phyloP scores from a whole-genome alignment of 2,888 invertebrate genomes.

The Parnassius orleans region DNA sequence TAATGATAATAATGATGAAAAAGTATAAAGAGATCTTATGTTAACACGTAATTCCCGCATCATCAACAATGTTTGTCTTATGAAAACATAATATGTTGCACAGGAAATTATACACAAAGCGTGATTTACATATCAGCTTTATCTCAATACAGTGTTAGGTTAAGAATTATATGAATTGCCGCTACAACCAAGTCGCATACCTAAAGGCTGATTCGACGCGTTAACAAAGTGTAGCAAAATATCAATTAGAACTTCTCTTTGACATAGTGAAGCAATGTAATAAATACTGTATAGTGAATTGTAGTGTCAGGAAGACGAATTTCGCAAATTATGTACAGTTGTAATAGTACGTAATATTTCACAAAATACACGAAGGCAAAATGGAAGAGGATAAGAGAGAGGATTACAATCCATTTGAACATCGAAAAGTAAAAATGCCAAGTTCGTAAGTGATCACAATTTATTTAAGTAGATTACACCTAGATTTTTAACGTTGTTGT shows the following conservation, averaged over 20 bases:
- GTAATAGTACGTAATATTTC: neutral
- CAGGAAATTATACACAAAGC: constrained; percentile 18
- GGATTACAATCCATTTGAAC: constrained; percentile 69
- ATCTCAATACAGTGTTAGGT: constrained; percentile 41
- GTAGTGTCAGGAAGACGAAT: constrained; percentile 12
- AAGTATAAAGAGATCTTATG: neutral
- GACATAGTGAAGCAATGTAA: neutral
- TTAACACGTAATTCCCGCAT: constrained; percentile 13
- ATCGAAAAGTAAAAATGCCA: constrained; percentile 69
- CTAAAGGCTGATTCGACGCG: constrained; percentile 4
- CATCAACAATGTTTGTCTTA: constrained; percentile 22
- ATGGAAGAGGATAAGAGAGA: constrained; percentile 37
- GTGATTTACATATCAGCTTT: constrained; percentile 37
- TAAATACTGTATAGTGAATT: constrained; percentile 13
- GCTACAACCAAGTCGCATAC: constrained; percentile 7
- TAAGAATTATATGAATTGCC: constrained; percentile 34
- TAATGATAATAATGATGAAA: too few relatives aligned
- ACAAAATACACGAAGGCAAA: constrained; percentile 23
- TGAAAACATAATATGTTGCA: constrained; percentile 19
- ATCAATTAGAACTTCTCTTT: too few relatives aligned
- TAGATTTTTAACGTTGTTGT: too few relatives aligned
- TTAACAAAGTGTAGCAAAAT: neutral
- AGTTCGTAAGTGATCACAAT: constrained; percentile 64
- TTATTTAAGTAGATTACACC: too few relatives aligned
- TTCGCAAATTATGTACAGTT: neutral